Percentiles rank a stretch among this genome's conserved stretches.
Conservation (phyloP, 23 tunicate genomes). For the Ascidia mentula region DNA sequence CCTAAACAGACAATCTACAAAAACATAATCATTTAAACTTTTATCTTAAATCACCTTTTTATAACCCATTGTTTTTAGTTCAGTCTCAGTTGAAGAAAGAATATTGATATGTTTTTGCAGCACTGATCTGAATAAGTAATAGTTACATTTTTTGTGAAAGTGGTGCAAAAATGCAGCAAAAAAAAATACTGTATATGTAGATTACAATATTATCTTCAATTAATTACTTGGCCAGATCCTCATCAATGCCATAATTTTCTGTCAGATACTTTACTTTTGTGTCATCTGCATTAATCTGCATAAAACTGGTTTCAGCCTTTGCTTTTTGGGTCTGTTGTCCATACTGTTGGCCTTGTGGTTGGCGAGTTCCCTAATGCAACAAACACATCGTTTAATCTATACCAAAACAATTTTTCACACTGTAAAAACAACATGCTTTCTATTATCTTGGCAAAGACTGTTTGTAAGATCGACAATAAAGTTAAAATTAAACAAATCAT, state of each 20-base stretch:
- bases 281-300: conserved; percentile 11
- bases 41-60: not conserved
- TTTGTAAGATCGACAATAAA: too few species aligned
- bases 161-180: too few species aligned
- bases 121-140: conserved; percentile 8
- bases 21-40: too few species aligned
- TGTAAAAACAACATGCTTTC: too few species aligned
- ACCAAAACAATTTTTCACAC: not conserved
- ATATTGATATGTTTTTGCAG: conserved; percentile 4
- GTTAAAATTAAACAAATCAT: not conserved
- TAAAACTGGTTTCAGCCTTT: conserved; percentile 16
- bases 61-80: not conserved
- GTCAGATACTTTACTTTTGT: conserved; percentile 7
- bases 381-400: not conserved
- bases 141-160: too few species aligned
- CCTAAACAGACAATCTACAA: too few species aligned
- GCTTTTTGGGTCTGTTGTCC: not conserved
- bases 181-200: too few species aligned
- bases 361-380: not conserved
- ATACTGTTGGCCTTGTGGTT: conserved; percentile 10
- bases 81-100: not conserved
- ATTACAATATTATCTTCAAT: too few species aligned
- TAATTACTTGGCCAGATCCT: not conserved
- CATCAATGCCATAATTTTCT: conserved; percentile 9
- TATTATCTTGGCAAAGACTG: too few species aligned